Evolutionary conservation across 2,113 vertebrate species (phyloP).

Genomic region (Coptodon bakossiorum): DNA sequence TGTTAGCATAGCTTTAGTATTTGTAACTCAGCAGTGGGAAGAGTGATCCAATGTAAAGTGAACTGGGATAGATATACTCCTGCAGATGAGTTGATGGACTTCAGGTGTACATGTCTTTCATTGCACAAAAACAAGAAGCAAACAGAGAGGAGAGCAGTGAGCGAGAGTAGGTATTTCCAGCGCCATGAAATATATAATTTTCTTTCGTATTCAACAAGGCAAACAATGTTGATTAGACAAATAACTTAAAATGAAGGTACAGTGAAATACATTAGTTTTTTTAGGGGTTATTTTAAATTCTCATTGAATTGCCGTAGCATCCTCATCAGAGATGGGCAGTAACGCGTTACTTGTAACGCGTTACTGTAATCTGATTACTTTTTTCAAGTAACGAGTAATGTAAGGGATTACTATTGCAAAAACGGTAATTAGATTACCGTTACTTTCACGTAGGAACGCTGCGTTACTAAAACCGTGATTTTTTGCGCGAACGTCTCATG

Average conservation of each 20-base stretch:
- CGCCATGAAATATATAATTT: neutral
- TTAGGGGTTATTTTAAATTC: neutral
- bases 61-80: neutral
- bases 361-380: too few species aligned
- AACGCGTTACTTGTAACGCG: too few species aligned
- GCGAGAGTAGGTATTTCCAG: neutral
- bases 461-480: too few species aligned
- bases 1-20: neutral
- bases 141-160: neutral
- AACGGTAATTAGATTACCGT: too few species aligned
- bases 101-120: neutral
- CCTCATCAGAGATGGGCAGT: neutral
- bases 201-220: neutral
- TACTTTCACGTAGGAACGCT: too few species aligned
- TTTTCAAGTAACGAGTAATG: too few species aligned
- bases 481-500: too few species aligned
- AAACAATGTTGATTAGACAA: neutral
- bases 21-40: neutral
- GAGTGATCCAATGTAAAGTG: neutral
- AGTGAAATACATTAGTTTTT: fast-evolving
- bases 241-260: neutral
- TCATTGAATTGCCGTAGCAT: neutral
- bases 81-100: neutral
- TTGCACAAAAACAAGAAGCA: neutral
- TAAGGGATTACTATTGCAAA: too few species aligned